phyloP scores from a whole-genome alignment of 2,888 invertebrate species.

The Zhuqinia jingwanae region DNA sequence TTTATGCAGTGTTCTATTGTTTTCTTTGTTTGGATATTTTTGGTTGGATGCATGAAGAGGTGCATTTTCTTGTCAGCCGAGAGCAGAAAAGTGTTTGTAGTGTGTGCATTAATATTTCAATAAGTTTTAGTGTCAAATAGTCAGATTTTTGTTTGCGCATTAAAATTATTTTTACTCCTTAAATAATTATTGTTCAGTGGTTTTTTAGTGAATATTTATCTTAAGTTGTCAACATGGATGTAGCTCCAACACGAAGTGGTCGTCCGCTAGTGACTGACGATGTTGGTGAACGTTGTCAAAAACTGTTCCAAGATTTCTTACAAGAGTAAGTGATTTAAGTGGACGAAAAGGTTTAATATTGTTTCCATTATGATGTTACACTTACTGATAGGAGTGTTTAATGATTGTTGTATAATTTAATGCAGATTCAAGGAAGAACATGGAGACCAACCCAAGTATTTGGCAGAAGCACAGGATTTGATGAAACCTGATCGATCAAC shows the following conservation, averaged over 20 bases:
- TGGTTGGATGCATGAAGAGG: no score
- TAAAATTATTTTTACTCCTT: no score
- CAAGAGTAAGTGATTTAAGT: constrained; percentile 96
- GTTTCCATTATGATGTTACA: not conserved
- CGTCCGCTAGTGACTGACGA: constrained; percentile 92
- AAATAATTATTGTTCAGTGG: no score
- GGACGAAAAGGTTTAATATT: no score
- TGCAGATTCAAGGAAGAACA: constrained; percentile 86
- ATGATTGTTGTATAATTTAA: not conserved
- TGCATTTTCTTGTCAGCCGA: no score
- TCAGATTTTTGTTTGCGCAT: no score
- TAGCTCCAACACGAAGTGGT: constrained; percentile 88
- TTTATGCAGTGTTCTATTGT: no score
- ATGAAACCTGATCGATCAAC: constrained; percentile 91
- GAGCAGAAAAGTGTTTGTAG: no score
- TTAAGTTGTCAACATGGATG: no score
- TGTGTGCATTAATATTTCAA: no score
- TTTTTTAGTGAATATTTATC: not conserved
- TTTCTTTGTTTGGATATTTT: no score
- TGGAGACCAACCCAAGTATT: constrained; percentile 92
- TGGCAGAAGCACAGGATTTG: constrained; percentile 86
- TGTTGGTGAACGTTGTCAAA: constrained; percentile 95
- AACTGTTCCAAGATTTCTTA: constrained; percentile 97
- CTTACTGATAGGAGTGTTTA: not conserved
- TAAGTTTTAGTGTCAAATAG: no score